Evolutionary conservation across 2,888 invertebrate genomes (phyloP).

Genomic region (Ectemnius continuus): DNA sequence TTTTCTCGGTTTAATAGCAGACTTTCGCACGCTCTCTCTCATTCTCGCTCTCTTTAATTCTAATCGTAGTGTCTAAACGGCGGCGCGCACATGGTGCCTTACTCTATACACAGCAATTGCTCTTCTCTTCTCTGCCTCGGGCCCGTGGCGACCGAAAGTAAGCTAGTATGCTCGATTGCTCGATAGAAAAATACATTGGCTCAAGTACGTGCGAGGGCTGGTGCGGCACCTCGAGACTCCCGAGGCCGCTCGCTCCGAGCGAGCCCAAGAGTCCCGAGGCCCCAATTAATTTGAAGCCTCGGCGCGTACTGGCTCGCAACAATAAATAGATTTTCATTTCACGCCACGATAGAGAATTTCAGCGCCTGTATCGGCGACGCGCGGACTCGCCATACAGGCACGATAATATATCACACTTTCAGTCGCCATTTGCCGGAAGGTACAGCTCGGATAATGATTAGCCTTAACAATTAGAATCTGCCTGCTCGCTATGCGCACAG

Average conservation of each 20-base stretch:
- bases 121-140: constrained; percentile 20
- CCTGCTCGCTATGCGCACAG: constrained; percentile 53
- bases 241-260: too few relatives aligned
- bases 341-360: not conserved
- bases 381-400: constrained; percentile 2
- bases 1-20: not conserved
- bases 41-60: too few relatives aligned
- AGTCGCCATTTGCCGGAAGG: constrained; percentile 60
- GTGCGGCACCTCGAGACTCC: too few relatives aligned
- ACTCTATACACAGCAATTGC: constrained; percentile 36
- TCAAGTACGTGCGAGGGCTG: not conserved
- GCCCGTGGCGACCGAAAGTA: constrained; percentile 60
- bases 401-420: constrained; percentile 39
- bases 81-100: constrained; percentile 37
- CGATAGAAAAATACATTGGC: constrained; percentile 54
- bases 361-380: not conserved
- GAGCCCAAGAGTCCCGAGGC: too few relatives aligned
- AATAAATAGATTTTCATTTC: too few relatives aligned
- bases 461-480: constrained; percentile 37
- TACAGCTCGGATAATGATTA: constrained; percentile 36
- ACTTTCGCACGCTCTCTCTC: too few relatives aligned
- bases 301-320: not conserved
- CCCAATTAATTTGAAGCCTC: constrained; percentile 4
- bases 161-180: constrained; percentile 17
- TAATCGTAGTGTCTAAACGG: constrained; percentile 16